phyloP scores from a whole-genome alignment of 2,113 vertebrate genomes.

The Tenrec ecaudatus region DNA sequence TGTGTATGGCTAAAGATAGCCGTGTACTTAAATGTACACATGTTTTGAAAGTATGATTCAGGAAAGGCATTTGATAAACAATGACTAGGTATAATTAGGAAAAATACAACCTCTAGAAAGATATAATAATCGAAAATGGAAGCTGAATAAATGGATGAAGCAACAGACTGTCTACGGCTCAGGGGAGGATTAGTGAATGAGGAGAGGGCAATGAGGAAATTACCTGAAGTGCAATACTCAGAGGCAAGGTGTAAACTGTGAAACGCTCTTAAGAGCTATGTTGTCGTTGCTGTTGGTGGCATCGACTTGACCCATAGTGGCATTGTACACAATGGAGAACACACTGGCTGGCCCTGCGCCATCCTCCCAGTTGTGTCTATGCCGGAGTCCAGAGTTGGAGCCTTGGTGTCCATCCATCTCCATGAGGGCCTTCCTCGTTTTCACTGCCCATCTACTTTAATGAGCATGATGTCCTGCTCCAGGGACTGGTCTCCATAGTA shows the following conservation, averaged over 20 bases:
- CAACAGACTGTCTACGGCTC: background rate
- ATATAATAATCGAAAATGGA: background rate
- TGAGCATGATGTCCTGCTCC: no score
- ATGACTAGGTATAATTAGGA: background rate
- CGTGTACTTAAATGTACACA: background rate
- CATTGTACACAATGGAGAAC: no score
- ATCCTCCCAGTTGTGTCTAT: no score
- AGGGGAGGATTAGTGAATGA: background rate
- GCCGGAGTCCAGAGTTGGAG: no score
- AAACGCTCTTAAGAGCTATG: background rate
- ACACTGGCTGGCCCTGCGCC: no score
- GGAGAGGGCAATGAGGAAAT: background rate
- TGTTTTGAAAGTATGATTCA: background rate
- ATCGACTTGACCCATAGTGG: no score
- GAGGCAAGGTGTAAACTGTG: background rate
- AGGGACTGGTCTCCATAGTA: no score
- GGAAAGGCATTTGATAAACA: background rate
- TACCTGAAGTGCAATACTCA: background rate
- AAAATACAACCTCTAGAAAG: background rate
- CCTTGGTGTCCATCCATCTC: no score
- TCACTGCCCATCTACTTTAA: no score
- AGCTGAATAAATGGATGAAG: background rate
- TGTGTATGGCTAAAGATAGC: background rate
- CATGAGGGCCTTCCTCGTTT: no score
- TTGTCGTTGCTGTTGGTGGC: no score